Percentiles rank a stretch among this genome's conserved stretches.
phyloP scores from a whole-genome alignment of 2,888 invertebrate species.

The Allacma fusca region DNA sequence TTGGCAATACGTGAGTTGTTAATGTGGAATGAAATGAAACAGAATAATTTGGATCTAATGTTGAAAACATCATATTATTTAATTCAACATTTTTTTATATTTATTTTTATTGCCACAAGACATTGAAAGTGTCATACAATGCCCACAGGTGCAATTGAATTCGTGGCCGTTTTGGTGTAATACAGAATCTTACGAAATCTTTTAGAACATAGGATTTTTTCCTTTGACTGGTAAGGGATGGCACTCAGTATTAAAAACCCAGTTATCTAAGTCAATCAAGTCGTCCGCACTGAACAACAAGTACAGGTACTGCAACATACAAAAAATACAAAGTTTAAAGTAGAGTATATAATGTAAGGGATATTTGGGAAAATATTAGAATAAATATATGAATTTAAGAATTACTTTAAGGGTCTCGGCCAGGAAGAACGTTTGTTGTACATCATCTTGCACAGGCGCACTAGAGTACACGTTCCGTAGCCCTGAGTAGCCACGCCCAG shows the following conservation, averaged over 20 bases:
- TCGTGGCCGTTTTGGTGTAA: too few relatives aligned
- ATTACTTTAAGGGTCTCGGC: conserved; percentile 96
- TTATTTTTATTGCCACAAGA: too few relatives aligned
- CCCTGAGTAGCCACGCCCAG: conserved; percentile 82
- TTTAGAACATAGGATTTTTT: conserved; percentile 41
- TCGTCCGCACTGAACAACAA: not conserved
- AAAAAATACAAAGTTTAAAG: not conserved
- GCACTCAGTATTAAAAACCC: conserved; percentile 10
- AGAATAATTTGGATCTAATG: too few relatives aligned
- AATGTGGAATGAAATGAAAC: too few relatives aligned
- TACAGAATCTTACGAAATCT: too few relatives aligned
- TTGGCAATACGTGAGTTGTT: too few relatives aligned
- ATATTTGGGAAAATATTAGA: not conserved
- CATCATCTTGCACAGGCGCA: conserved; percentile 86
- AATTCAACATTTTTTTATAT: too few relatives aligned
- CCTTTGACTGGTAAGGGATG: conserved; percentile 18
- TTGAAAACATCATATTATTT: too few relatives aligned
- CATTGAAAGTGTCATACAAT: too few relatives aligned
- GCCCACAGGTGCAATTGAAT: too few relatives aligned
- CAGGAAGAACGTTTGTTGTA: conserved; percentile 98
- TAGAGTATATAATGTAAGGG: too few relatives aligned
- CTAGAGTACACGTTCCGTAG: conserved; percentile 90
- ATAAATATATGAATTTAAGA: too few relatives aligned
- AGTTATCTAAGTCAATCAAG: not conserved
- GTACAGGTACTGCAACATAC: not conserved